Conservation (phyloP, 2,113 vertebrate genomes). For the Chascanopsetta lugubris region DNA sequence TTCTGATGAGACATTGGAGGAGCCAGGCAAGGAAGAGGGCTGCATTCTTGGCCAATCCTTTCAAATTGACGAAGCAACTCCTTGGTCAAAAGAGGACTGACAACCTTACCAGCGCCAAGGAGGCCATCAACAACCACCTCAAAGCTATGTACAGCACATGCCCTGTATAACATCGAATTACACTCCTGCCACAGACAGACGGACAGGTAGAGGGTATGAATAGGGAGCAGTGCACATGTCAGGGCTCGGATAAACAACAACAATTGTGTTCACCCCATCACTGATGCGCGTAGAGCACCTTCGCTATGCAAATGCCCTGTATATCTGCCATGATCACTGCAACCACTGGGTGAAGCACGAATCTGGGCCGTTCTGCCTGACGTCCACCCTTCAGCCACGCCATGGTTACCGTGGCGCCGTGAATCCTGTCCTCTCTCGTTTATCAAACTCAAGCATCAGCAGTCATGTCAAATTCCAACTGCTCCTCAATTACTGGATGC, state of each 20-base stretch:
- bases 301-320: conserved; percentile 15
- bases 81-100: no score
- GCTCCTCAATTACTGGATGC: conserved; percentile 17
- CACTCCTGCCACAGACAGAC: no score
- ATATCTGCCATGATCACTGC: not conserved
- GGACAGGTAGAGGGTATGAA: no score
- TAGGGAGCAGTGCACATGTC: no score
- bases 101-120: no score
- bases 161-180: no score
- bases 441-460: conserved; percentile 53
- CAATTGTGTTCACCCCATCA: no score
- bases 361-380: conserved; percentile 17
- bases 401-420: conserved; percentile 24
- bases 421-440: conserved; percentile 46
- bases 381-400: conserved; percentile 4
- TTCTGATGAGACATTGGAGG: not conserved
- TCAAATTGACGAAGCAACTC: no score
- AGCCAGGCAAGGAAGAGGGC: not conserved
- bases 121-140: no score
- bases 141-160: no score
- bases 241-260: not conserved
- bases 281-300: not conserved
- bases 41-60: no score
- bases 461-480: conserved; percentile 33
- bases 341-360: not conserved